Percentiles rank a stretch among this genome's conserved stretches.
Evolutionary conservation across 2,888 invertebrate species (phyloP).

Genomic region (Petrolisthes manimaculis): DNA sequence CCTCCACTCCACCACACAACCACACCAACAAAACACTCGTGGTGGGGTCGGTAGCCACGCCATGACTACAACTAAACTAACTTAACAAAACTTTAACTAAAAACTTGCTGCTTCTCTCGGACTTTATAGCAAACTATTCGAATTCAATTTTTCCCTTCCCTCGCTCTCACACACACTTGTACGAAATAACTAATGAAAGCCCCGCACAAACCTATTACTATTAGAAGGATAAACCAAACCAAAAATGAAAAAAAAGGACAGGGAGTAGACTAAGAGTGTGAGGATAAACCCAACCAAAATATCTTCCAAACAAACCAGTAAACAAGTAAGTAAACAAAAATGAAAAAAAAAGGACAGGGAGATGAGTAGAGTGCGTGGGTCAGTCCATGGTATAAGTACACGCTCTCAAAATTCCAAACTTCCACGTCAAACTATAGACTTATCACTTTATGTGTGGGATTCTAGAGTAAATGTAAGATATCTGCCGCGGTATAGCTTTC

Average conservation of each 20-base stretch:
- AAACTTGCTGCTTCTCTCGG: no score
- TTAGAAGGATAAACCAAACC: not conserved
- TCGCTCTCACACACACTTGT: not conserved
- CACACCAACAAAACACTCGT: not conserved
- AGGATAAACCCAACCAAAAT: no score
- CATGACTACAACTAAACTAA: constrained; percentile 6
- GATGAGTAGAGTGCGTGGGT: not conserved
- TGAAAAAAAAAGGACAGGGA: constrained; percentile 30
- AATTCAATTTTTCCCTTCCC: no score
- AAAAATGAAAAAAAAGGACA: not conserved
- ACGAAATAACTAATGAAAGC: no score
- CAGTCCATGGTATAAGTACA: constrained; percentile 48
- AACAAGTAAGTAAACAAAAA: constrained; percentile 20
- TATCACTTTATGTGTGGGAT: constrained; percentile 27
- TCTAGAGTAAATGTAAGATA: not conserved
- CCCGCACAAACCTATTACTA: no score
- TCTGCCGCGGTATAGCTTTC: constrained; percentile 10
- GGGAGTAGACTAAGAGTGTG: not conserved
- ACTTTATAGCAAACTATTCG: no score
- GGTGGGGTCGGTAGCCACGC: not conserved
- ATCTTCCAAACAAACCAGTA: not conserved
- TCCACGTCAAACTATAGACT: not conserved
- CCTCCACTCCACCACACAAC: not conserved
- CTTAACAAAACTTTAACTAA: not conserved
- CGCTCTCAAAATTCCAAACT: constrained; percentile 40